Conservation (phyloP, 2,113 vertebrate genomes). For the Cinclus cinclus region DNA sequence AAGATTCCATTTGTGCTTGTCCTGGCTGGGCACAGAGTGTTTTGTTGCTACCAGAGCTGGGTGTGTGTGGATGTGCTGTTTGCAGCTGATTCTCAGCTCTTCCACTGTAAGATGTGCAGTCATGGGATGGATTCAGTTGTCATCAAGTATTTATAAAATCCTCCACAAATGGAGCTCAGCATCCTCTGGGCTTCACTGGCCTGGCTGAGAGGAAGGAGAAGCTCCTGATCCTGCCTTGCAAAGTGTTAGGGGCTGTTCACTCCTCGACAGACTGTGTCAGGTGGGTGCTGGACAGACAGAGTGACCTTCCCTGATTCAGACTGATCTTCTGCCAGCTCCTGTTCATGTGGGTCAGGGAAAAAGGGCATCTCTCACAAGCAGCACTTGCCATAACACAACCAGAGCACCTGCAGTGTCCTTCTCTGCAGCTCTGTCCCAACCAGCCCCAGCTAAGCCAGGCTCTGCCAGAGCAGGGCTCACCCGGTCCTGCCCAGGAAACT, state of each 20-base stretch:
- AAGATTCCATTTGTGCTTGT: background rate
- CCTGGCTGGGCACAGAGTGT: fast-evolving
- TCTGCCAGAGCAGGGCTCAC: fast-evolving
- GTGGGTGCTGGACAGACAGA: background rate
- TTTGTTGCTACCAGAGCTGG: background rate
- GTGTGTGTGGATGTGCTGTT: background rate
- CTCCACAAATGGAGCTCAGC: background rate
- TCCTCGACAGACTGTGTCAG: background rate
- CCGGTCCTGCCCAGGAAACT: background rate
- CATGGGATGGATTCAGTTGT: background rate
- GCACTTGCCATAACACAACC: background rate
- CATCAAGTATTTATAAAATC: background rate
- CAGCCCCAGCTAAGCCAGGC: too few relatives aligned
- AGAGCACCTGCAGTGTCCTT: background rate
- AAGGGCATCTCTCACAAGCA: too few relatives aligned
- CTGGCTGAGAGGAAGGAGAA: background rate
- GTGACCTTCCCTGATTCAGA: background rate
- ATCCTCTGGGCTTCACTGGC: background rate
- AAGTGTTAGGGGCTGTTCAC: background rate
- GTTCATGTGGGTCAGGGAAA: background rate
- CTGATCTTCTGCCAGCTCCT: background rate
- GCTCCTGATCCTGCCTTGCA: background rate
- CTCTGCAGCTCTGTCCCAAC: background rate
- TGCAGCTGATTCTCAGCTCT: background rate
- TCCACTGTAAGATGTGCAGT: background rate